Conservation (phyloP, 2,113 vertebrate species). For the Geothlypis trichas region DNA sequence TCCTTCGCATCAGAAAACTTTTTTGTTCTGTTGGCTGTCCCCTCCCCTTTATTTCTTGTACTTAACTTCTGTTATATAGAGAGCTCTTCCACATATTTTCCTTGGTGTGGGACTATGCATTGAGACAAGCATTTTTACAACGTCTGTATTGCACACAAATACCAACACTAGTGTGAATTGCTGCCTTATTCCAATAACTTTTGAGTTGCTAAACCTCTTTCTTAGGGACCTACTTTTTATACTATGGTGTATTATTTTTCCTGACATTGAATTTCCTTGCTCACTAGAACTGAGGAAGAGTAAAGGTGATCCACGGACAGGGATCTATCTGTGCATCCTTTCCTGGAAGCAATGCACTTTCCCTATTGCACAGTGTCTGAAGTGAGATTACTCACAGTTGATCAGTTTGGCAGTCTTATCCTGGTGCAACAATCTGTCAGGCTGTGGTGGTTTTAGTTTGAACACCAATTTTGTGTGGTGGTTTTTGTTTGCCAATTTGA, state of each 20-base stretch:
- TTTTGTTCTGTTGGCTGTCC: background rate
- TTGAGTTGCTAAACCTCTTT: background rate
- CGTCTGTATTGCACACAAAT: background rate
- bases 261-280: background rate
- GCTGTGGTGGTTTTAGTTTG: background rate
- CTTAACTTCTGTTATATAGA: background rate
- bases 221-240: background rate
- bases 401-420: background rate
- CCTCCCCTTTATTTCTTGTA: background rate
- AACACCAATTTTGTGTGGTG: background rate
- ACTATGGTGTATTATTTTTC: background rate
- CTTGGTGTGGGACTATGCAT: background rate
- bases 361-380: background rate
- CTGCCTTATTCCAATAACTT: background rate
- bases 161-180: background rate
- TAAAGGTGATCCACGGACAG: background rate
- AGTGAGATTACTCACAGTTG: background rate
- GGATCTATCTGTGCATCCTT: background rate
- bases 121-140: background rate
- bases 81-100: background rate
- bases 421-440: background rate
- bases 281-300: background rate
- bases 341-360: background rate
- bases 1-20: background rate
- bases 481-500: background rate